Base-by-base conservation (phyloP, 2,113 vertebrate species). In the Cololabis saira region DNA sequence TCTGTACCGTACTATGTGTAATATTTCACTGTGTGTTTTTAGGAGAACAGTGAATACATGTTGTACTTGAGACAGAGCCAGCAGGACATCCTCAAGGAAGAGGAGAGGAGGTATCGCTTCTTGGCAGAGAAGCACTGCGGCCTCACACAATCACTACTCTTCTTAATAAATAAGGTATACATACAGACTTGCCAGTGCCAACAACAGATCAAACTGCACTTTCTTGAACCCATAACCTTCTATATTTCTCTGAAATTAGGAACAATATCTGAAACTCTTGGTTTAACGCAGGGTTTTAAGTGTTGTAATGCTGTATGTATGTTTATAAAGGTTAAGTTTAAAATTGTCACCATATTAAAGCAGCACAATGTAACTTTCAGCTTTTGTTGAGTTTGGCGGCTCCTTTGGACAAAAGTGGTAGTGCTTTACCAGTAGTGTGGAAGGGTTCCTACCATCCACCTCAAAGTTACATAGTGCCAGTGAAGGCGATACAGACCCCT, bases 91-190 rank as follows among this genome's bases (percentile, higher is more conserved):
- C 92, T 97, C 49, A 93, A 94, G 79, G 96, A 99, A 77, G 95
- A 99, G 89, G 96, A 95, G 81, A 93, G 97, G 21, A 94, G 97
- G 62, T 98, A 98, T 60, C 96, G 96, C 42, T 99, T 98, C 89
- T 84, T 99, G 75, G 96, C 96, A 0, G 97, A 99, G 85, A 98
- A 97, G 78, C 96, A 98, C 88, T 95, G 95, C 55, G 84, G 92
- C 27, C 90, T 93, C 49, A 90, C 89, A n/a, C 92, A 94, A 80
- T 92, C 92, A 2, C 85, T 94, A 6, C 77, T 93, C 10, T 94
- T 90, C 61, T 88, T 94, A 40, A 86, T 94, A 56, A 93, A 89
- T 80, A 93, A 93, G 92, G 93, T 93, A 59, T 61, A 37, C 50
- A 79, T 48, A 42, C 8, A 54, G 33, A 67, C 24, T 41, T 42